Evolutionary conservation across 2,113 vertebrate genomes (phyloP).

Genomic region (Phaethon lepturus): DNA sequence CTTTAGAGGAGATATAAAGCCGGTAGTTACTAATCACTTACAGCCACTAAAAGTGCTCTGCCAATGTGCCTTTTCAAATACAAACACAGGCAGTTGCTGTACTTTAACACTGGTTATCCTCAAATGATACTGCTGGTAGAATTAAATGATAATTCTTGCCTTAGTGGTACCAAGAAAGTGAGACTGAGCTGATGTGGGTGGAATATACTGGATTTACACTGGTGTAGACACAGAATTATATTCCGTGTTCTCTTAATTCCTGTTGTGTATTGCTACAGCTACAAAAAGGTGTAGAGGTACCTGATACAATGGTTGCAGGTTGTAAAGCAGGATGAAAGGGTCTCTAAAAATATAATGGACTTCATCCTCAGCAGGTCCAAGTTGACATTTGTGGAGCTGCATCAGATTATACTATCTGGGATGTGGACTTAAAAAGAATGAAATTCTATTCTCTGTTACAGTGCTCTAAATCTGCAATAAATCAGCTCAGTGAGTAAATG

Average conservation of each 20-base stretch:
- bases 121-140: background rate
- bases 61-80: background rate
- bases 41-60: background rate
- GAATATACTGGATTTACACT: background rate
- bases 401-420: background rate
- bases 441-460: background rate
- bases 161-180: background rate
- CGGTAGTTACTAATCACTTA: background rate
- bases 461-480: background rate
- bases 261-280: background rate
- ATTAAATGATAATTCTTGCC: background rate
- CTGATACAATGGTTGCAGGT: background rate
- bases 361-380: conserved; percentile 16
- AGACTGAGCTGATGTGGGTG: background rate
- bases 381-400: background rate
- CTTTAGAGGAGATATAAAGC: background rate
- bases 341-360: conserved; percentile 6
- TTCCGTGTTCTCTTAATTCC: background rate
- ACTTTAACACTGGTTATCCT: background rate
- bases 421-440: background rate
- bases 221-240: background rate
- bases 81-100: background rate
- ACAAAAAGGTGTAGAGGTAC: background rate
- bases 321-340: background rate
- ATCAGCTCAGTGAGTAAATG: background rate